Base-by-base conservation (phyloP, 2,888 invertebrate genomes). In the Leptinotarsa juncta region DNA sequence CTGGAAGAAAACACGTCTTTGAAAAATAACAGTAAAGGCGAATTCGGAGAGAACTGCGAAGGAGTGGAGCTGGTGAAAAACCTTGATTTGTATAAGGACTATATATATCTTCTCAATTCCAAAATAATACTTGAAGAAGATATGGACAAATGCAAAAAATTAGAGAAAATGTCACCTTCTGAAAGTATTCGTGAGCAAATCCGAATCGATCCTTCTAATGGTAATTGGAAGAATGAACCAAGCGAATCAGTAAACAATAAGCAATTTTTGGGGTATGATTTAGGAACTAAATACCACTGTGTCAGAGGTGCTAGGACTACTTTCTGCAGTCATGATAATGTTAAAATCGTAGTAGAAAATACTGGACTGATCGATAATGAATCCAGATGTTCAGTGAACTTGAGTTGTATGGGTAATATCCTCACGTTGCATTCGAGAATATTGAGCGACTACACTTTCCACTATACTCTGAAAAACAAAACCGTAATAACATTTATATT, bases 271-370 rank as follows among this genome's bases (percentile, higher is more conserved):
- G 82, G 79, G 12, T 85, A 82, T 66, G 80, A 84, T 78, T 79
- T 84, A 20, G 82, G 82, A 16, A 77, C 79, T 0, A 76, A 77
- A 75, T 76, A 77, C 18, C 78, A 81, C 42, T 78, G 77, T 71
- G 26, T 84, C 20, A 79, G 74, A 10, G 84, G 84, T n/a, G 76
- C 78, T 18, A 79, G 76, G 7, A 84, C 82, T 0, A 80, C 78
- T n/a, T 85, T 85, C 71, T 71, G 75, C 3, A 85, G 84, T 69
- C 81, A 83, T 50, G 85, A 85, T 71, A 79, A 77, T 23, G 82
- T 85, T 23, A 82, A 81, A 74, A 69, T 85, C 32, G 76, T 72
- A 14, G 80, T 85, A 1, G 84, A 85, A 62, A 83, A 82, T 49
- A 78, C 82, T 16, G 76, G 79, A 70, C 77, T 84, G 16, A 51